Evolutionary conservation across 2,113 vertebrate genomes (phyloP), one percentile per base, ranked within the genome.

Genomic region (Embiotoca jacksoni): DNA sequence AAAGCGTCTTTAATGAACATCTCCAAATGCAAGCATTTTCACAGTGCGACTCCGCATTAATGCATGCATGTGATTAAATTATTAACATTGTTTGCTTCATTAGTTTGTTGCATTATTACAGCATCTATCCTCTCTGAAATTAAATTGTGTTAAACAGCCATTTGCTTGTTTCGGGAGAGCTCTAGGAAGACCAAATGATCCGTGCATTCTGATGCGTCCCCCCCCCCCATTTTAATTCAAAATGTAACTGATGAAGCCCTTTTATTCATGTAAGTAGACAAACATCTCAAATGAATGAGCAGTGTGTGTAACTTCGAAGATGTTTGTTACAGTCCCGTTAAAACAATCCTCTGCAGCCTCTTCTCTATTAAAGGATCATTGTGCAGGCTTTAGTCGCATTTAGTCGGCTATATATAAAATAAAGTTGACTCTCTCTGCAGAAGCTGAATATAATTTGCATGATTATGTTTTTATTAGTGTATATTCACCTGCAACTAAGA

Each of bases 71-170:
- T 65, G 46, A 85, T 81, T 70, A 30, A 65, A 82, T 81, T 71
- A 78, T 70, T 81, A 71, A 75, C 59, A 62, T 31, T 61, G 70
- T 71, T 75, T 81, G 49, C 49, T 57, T 85, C 64, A 61, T 71
- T 78, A 53, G 58, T 62, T 79, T 78, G 15, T 36, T 47, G 35
- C 36, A 67, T 67, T 71, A 67, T 62, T 66, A 52, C 7, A 11
- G 15, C 59, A 44, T 67, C 41, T 66, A 39, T 41, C 54, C 4
- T 44, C 7, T 69, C 46, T 69, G 47, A 54, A 64, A 70, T 55
- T 59, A 49, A 78, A 61, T 30, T 56, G 30, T 80, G 33, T 39
- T 59, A 73, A 78, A 71, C 30, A 52, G 32, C 60, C 44, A 35
- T 50, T 72, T 60, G 31, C 58, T 71, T 72, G 41, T 66, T 75